These are phyloP conservation scores for Lapara coniferarum DNA, from an alignment of 2,888 invertebrate species.

Conservation along the genomic window DNA sequence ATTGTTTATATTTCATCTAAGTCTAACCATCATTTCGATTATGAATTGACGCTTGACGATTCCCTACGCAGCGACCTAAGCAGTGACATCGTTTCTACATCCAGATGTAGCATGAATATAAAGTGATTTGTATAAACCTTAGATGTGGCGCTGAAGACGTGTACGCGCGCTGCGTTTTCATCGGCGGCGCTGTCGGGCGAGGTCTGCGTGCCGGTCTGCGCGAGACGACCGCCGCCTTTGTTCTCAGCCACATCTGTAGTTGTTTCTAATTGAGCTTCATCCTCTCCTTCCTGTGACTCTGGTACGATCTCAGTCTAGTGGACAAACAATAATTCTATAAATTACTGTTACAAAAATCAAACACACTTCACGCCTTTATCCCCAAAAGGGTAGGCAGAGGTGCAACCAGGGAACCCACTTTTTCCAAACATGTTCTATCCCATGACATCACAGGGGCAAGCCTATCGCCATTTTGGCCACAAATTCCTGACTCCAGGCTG, in stretches of 20 bases:
- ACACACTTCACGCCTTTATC: too few species aligned
- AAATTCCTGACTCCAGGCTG: too few species aligned
- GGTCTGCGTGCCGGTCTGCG: constrained; percentile 88
- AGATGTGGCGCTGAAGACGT: constrained; percentile 38
- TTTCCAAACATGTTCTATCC: too few species aligned
- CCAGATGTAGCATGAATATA: background rate
- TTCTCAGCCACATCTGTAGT: constrained; percentile 34
- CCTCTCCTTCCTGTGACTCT: constrained; percentile 43
- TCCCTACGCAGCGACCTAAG: background rate
- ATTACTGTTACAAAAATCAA: too few species aligned
- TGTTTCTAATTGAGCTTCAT: constrained; percentile 28
- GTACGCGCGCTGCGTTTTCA: constrained; percentile 38
- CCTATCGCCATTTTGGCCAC: too few species aligned
- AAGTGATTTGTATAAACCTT: constrained; percentile 35
- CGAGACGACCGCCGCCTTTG: constrained; percentile 56
- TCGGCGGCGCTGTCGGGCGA: constrained; percentile 81
- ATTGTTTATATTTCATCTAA: too few species aligned
- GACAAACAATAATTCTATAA: constrained; percentile 20
- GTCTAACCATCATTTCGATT: too few species aligned
- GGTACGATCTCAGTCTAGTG: constrained; percentile 57
- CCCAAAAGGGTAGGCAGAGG: too few species aligned
- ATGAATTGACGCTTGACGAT: too few species aligned
- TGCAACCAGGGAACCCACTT: too few species aligned
- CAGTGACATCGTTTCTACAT: too few species aligned
- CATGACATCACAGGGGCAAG: too few species aligned